A percentile compares a stretch with the other conserved stretches of the same genome.
phyloP scores from a whole-genome alignment of 37 sponge, comb jelly and placozoan genomes.

The Tethya wilhelma region DNA sequence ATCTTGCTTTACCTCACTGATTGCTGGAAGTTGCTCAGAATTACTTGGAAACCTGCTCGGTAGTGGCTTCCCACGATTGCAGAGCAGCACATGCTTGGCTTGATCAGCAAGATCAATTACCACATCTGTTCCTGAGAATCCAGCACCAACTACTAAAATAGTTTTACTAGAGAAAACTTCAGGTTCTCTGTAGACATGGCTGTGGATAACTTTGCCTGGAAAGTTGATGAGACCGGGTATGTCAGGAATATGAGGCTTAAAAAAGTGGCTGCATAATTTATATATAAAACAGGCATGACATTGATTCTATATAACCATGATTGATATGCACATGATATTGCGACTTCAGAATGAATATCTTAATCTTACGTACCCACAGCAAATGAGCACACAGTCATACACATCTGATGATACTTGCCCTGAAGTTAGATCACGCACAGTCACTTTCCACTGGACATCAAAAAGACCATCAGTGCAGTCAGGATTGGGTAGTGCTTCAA shows the following conservation, averaged over 20 bases:
- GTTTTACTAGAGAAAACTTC: conserved; percentile 26
- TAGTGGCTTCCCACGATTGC: conserved; percentile 17
- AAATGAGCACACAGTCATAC: conserved; percentile 75
- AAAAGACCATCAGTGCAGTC: too few relatives aligned
- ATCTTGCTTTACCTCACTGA: conserved; percentile 5
- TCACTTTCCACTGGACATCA: conserved; percentile 59
- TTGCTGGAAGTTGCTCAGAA: conserved; percentile 32
- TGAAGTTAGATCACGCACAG: conserved; percentile 15
- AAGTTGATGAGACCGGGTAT: conserved; percentile 61
- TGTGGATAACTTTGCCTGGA: conserved; percentile 62
- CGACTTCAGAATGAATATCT: background rate
- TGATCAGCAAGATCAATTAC: conserved; percentile 43
- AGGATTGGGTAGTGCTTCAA: conserved; percentile 41
- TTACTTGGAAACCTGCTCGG: conserved; percentile 41
- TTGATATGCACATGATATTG: background rate
- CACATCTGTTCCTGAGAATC: conserved; percentile 79
- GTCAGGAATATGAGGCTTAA: conserved; percentile 19
- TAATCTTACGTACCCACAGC: conserved; percentile 78
- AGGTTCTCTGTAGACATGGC: conserved; percentile 74
- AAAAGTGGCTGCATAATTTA: conserved; percentile 78
- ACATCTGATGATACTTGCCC: conserved; percentile 6
- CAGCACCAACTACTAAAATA: conserved; percentile 73
- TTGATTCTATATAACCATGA: too few relatives aligned
- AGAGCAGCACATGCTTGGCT: conserved; percentile 44
- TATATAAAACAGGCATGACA: too few relatives aligned